Evolutionary conservation across 1,140 invertebrate species (phyloP).

Genomic region (Leucophenga varia): DNA sequence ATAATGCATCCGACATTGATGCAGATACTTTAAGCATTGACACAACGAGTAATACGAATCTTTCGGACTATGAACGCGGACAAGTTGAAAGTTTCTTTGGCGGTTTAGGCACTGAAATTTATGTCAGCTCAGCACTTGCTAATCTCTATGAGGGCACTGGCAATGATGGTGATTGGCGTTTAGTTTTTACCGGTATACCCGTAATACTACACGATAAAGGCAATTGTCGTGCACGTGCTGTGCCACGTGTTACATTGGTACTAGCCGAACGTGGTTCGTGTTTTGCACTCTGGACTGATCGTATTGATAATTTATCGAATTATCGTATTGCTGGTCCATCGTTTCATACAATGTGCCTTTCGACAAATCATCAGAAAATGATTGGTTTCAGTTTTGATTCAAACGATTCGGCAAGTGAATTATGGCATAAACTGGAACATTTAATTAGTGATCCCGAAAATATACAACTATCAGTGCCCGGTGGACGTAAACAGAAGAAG

Average conservation of each 20-base stretch:
- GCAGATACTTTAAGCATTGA: slow-evolving; percentile 51
- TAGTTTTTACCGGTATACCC: slow-evolving; percentile 79
- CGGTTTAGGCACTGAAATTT: slow-evolving; percentile 77
- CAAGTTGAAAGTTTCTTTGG: slow-evolving; percentile 80
- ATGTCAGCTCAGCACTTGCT: slow-evolving; percentile 76
- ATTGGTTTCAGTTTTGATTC: slow-evolving; percentile 78
- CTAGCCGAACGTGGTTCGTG: slow-evolving; percentile 82
- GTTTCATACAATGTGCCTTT: slow-evolving; percentile 84
- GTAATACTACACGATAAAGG: slow-evolving; percentile 78
- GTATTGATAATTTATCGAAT: slow-evolving; percentile 72
- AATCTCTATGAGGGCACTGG: slow-evolving; percentile 73
- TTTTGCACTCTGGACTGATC: slow-evolving; percentile 82
- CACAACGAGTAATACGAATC: slow-evolving; percentile 54
- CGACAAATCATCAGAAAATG: slow-evolving; percentile 59
- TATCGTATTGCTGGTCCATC: slow-evolving; percentile 67
- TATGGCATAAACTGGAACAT: slow-evolving; percentile 69
- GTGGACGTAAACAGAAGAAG: slow-evolving; percentile 63
- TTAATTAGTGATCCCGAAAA: slow-evolving; percentile 79
- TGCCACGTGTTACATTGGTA: slow-evolving; percentile 73
- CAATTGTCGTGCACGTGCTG: slow-evolving; percentile 68
- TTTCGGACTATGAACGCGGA: slow-evolving; percentile 70
- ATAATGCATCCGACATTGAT: slow-evolving; percentile 48
- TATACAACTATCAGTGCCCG: slow-evolving; percentile 72
- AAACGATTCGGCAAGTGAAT: slow-evolving; percentile 69
- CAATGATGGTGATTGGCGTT: slow-evolving; percentile 67